These are phyloP conservation scores for Drosophila subquinaria DNA, from an alignment of 2,888 invertebrate species.

Conservation along the genomic window DNA sequence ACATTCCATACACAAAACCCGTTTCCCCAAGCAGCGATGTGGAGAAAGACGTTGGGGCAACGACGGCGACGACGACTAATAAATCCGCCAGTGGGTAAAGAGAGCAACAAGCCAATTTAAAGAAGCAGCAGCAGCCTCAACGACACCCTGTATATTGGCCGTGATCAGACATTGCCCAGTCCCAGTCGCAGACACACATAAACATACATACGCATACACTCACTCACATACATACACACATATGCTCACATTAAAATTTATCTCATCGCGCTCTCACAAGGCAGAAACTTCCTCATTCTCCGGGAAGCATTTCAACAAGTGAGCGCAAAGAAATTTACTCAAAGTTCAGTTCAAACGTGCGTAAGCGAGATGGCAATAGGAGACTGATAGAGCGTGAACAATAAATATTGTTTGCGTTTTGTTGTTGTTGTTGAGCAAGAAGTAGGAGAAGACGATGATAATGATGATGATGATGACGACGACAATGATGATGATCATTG, in stretches of 20 bases:
- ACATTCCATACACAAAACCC: slow-evolving; percentile 80
- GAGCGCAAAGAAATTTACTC: slow-evolving; percentile 69
- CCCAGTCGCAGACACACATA: slow-evolving; percentile 35
- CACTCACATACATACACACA: slow-evolving; percentile 9
- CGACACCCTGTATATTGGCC: slow-evolving; percentile 61
- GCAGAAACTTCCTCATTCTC: slow-evolving; percentile 78
- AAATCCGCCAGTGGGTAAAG: slow-evolving; percentile 83
- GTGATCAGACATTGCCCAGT: slow-evolving; percentile 58
- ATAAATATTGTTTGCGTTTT: slow-evolving; percentile 51
- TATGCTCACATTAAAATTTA: slow-evolving; percentile 61
- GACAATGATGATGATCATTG: slow-evolving; percentile 43
- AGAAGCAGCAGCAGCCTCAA: slow-evolving; percentile 48
- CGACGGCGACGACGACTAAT: slow-evolving; percentile 66
- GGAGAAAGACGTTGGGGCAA: slow-evolving; percentile 63
- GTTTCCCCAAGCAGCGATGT: slow-evolving; percentile 58
- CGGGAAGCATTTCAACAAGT: slow-evolving; percentile 79
- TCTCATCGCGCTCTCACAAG: slow-evolving; percentile 60
- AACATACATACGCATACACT: slow-evolving; percentile 14
- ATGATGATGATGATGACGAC: slow-evolving; percentile 48
- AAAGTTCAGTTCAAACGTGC: slow-evolving; percentile 37
- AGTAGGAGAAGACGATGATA: slow-evolving; percentile 38
- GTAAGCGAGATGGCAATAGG: slow-evolving; percentile 48
- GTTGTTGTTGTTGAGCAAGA: slow-evolving; percentile 54
- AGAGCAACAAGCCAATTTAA: slow-evolving; percentile 74
- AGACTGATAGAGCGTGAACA: slow-evolving; percentile 48